Conservation (phyloP, 2,797 vertebrate genomes). For the Molossus alvarezi region DNA sequence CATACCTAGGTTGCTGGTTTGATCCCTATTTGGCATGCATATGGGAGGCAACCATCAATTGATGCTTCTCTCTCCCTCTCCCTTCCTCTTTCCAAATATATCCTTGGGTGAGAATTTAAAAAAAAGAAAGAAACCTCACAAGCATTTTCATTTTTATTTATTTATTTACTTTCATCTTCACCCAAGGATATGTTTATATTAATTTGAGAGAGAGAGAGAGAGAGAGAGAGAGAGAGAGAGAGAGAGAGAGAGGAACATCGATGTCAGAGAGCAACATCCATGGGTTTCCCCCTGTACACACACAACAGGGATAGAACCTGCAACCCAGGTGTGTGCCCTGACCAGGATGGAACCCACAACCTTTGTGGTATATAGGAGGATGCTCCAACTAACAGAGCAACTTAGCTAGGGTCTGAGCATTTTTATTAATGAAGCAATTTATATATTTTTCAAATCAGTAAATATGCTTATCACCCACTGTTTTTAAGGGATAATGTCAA, state of each 20-base stretch:
- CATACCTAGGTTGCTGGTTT: too few relatives aligned
- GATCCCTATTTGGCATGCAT: background rate
- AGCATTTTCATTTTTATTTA: background rate
- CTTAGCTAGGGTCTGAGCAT: background rate
- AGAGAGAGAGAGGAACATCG: background rate
- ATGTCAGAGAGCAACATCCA: background rate
- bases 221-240: too few relatives aligned
- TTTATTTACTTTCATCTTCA: background rate
- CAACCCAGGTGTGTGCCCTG: background rate
- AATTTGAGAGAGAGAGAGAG: background rate
- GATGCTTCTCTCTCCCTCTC: background rate
- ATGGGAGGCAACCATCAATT: background rate
- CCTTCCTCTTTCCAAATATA: background rate
- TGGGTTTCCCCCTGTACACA: background rate
- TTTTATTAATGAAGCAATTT: background rate
- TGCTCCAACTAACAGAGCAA: background rate
- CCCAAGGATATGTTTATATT: background rate
- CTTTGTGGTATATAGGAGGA: background rate
- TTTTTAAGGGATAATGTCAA: background rate
- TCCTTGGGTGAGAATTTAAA: background rate
- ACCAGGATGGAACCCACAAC: background rate
- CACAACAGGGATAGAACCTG: background rate
- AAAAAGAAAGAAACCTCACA: background rate
- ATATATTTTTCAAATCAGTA: slow-evolving; percentile 24
- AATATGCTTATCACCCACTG: background rate